These are phyloP conservation scores for Amorpha juglandis DNA, from an alignment of 2,888 invertebrate genomes.

Conservation along the genomic window DNA sequence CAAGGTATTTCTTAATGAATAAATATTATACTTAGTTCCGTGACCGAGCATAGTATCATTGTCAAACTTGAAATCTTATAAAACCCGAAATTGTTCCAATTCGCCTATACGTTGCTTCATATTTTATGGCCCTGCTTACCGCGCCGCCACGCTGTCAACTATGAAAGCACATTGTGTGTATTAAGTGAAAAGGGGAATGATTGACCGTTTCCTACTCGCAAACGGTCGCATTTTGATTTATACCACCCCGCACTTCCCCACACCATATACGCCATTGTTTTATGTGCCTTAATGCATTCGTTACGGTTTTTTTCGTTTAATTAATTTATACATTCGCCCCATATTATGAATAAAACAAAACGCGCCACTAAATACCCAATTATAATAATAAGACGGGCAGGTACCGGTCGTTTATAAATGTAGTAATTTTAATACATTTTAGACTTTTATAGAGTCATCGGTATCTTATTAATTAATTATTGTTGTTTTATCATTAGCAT, in stretches of 20 bases:
- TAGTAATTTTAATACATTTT: not conserved
- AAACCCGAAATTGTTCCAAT: too few relatives aligned
- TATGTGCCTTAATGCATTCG: constrained; percentile 37
- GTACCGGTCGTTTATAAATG: not conserved
- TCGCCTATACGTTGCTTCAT: too few relatives aligned
- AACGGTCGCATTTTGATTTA: constrained; percentile 73
- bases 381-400: not conserved
- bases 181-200: constrained; percentile 71
- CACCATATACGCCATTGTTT: constrained; percentile 48
- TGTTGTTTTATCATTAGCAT: too few relatives aligned
- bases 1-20: too few relatives aligned
- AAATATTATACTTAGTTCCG: too few relatives aligned
- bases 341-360: not conserved
- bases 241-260: constrained; percentile 37
- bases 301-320: constrained; percentile 21
- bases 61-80: too few relatives aligned
- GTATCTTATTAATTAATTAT: too few relatives aligned
- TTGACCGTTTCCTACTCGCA: constrained; percentile 77
- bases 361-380: not conserved
- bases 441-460: not conserved
- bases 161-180: constrained; percentile 54
- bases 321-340: constrained; percentile 9
- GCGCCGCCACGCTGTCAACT: constrained; percentile 37
- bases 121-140: constrained; percentile 36
- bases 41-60: too few relatives aligned